Evolutionary conservation across 2,113 vertebrate genomes (phyloP), one percentile per base, ranked within the genome.

Genomic region (Sylvia atricapilla): DNA sequence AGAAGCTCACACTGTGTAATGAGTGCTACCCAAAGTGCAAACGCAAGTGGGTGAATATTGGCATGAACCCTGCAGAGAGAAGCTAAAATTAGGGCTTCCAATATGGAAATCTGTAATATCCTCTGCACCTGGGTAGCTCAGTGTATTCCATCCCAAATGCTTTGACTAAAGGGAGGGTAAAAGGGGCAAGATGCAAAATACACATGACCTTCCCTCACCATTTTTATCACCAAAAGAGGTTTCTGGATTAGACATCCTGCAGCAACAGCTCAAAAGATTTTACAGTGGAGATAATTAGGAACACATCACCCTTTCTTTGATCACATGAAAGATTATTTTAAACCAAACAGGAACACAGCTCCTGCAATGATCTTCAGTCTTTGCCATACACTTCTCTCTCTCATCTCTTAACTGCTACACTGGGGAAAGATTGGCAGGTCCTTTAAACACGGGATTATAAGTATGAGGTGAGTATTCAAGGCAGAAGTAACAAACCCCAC

Each of bases 61-160:
- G 89, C 95, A 93, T 21, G 67, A 95, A 68, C 81, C 27, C 28
- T 24, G 62, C 74, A 15, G 77, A 49, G 72, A 4, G 70, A 3
- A 85, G 91, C 89, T 91, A 95, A 95, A 94, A 95, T 85, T 76
- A 95, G 87, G 87, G 43, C 46, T n/a, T 30, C 84, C 78, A 85
- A 74, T 46, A 91, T 44, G 70, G 90, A 95, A 81, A 87, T 66
- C 84, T 63, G 35, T 58, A 85, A 94, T 41, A 90, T 77, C 79
- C 84, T 80, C 87, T 70, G 85, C 91, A 90, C 85, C 90, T 67
- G 87, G 55, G 78, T 15, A 85, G 87, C 78, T 95, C 75, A 6
- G 84, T 27, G 67, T 33, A 31, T 89, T 67, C 59, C 7, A 85
- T n/a, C 43, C 91, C 84, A 93, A 91, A 73, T 3, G 53, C 55